Evolutionary conservation across 2,797 vertebrate genomes (phyloP).

Genomic region (Myotis myotis): DNA sequence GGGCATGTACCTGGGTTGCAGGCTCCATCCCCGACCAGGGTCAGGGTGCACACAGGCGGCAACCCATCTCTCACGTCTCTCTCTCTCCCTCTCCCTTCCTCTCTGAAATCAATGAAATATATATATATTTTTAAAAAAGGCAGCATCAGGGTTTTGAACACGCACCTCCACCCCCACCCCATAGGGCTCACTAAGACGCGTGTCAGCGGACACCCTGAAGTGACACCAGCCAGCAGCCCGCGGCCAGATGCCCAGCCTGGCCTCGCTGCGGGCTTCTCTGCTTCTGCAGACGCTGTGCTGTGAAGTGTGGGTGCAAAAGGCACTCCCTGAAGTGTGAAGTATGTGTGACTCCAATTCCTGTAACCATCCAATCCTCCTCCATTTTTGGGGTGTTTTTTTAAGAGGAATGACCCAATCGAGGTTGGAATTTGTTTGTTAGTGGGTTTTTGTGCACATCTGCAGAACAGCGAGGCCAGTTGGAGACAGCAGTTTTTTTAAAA

Average conservation of each 20-base stretch:
- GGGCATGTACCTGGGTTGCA: no score
- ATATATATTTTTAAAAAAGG: no score
- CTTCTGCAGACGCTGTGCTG: neutral
- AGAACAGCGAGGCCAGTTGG: neutral
- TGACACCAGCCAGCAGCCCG: neutral
- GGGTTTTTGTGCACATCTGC: neutral
- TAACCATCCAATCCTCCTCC: neutral
- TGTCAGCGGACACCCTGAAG: neutral
- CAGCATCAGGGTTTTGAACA: no score
- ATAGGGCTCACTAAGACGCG: neutral
- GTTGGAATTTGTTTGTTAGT: slow-evolving; percentile 47
- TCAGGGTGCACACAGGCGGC: no score
- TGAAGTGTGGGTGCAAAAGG: neutral
- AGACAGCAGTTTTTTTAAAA: neutral
- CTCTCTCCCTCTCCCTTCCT: no score
- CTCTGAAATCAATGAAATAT: no score
- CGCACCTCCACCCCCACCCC: no score
- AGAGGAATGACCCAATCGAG: slow-evolving; percentile 34
- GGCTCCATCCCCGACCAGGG: no score
- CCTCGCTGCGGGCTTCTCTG: neutral
- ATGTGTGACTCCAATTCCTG: neutral
- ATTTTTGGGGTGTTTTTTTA: neutral
- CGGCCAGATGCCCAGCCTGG: no score
- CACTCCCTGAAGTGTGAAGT: neutral
- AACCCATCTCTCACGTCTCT: no score